These are phyloP conservation scores for Polyommatus iphigenia DNA, from an alignment of 2,888 invertebrate genomes.

Conservation along the genomic window DNA sequence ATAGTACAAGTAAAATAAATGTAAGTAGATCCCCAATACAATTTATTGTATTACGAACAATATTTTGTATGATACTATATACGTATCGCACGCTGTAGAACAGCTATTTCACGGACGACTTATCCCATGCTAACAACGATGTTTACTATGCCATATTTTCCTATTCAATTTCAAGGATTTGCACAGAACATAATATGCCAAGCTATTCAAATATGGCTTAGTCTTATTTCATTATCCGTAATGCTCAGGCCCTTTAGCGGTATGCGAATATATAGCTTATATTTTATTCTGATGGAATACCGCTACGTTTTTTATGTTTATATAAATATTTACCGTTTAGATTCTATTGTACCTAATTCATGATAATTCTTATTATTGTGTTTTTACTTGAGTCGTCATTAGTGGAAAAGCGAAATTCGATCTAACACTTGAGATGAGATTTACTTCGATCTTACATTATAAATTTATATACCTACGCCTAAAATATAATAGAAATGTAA, in stretches of 20 bases:
- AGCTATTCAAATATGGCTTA: slow-evolving; percentile 25
- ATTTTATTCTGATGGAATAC: background rate
- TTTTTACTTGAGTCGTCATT: too few relatives aligned
- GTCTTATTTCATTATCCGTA: slow-evolving; percentile 27
- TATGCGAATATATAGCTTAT: background rate
- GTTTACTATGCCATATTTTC: slow-evolving; percentile 28
- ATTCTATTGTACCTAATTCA: too few relatives aligned
- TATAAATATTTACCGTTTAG: too few relatives aligned
- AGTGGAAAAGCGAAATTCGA: background rate
- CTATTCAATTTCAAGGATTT: slow-evolving; percentile 28
- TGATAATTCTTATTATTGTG: too few relatives aligned
- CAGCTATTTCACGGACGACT: slow-evolving; percentile 27
- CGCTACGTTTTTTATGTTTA: background rate
- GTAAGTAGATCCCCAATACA: background rate
- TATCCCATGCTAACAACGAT: slow-evolving; percentile 23
- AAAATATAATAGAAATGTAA: background rate
- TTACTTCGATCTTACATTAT: too few relatives aligned
- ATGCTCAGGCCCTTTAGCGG: background rate
- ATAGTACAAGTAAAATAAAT: background rate
- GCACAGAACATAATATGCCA: slow-evolving; percentile 20
- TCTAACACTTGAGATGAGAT: background rate
- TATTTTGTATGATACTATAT: background rate
- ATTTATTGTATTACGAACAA: background rate
- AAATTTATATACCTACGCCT: background rate
- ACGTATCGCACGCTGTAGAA: slow-evolving; percentile 8